These are phyloP conservation scores for Eclectus roratus DNA, from an alignment of 2,113 vertebrate species.

Conservation along the genomic window DNA sequence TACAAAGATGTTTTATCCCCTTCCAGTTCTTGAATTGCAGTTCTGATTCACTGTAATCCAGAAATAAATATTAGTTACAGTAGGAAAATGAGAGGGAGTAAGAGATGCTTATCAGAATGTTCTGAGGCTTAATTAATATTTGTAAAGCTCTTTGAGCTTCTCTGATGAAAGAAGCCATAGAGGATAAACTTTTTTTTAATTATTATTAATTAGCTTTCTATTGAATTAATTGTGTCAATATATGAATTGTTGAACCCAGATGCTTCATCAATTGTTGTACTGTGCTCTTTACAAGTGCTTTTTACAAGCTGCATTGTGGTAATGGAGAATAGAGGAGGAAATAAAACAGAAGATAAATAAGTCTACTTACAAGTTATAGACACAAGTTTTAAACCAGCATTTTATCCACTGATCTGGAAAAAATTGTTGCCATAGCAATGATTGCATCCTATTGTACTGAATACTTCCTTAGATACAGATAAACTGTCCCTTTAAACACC, in stretches of 20 bases:
- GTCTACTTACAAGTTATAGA: background rate
- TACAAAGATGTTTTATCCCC: background rate
- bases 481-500: background rate
- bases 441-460: background rate
- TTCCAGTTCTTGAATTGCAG: background rate
- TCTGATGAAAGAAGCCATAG: conserved; percentile 28
- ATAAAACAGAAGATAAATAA: conserved; percentile 29
- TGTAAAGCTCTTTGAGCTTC: conserved; percentile 8
- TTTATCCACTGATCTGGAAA: background rate
- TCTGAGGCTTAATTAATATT: conserved; percentile 52
- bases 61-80: conserved; percentile 25
- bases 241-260: background rate
- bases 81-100: background rate
- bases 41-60: background rate
- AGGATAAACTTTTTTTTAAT: background rate
- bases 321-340: background rate
- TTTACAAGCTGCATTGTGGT: background rate
- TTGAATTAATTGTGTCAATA: conserved; percentile 4
- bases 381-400: background rate
- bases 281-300: conserved; percentile 17
- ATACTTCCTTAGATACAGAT: background rate
- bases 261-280: background rate
- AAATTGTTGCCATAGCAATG: conserved; percentile 34
- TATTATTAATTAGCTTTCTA: conserved; percentile 52
- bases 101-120: conserved; percentile 33